phyloP scores from a whole-genome alignment of 2,113 vertebrate genomes.

The Ailuropoda melanoleuca region DNA sequence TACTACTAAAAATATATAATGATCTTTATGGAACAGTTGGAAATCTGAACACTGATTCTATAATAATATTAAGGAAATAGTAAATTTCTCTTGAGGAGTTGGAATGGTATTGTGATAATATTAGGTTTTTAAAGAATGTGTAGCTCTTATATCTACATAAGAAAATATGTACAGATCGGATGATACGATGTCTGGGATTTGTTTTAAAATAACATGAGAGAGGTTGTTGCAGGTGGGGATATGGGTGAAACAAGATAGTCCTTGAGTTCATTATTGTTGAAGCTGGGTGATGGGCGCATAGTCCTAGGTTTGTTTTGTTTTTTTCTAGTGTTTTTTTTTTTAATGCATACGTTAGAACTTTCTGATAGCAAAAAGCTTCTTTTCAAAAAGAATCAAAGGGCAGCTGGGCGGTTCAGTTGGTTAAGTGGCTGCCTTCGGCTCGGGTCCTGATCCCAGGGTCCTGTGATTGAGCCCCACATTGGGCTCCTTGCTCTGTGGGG shows the following conservation, averaged over 20 bases:
- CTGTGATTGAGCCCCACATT: too few relatives aligned
- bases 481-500: too few relatives aligned
- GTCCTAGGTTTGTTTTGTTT: not conserved
- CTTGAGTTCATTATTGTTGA: not conserved
- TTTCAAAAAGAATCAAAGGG: not conserved
- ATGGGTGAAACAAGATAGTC: not conserved
- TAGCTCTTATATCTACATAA: not conserved
- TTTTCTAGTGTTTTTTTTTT: not conserved
- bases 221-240: not conserved
- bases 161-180: not conserved
- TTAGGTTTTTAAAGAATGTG: not conserved
- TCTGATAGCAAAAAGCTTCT: not conserved
- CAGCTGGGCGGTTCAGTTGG: not conserved
- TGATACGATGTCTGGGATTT: not conserved
- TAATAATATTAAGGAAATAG: not conserved
- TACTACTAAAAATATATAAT: not conserved
- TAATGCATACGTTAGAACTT: not conserved
- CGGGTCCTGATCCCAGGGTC: not conserved
- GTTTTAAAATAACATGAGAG: not conserved
- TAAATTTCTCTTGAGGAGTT: not conserved
- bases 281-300: not conserved
- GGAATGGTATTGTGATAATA: not conserved
- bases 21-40: not conserved
- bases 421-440: not conserved
- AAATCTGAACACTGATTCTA: not conserved